phyloP scores from a whole-genome alignment of 23 tunicate genomes.

The Styela clava region DNA sequence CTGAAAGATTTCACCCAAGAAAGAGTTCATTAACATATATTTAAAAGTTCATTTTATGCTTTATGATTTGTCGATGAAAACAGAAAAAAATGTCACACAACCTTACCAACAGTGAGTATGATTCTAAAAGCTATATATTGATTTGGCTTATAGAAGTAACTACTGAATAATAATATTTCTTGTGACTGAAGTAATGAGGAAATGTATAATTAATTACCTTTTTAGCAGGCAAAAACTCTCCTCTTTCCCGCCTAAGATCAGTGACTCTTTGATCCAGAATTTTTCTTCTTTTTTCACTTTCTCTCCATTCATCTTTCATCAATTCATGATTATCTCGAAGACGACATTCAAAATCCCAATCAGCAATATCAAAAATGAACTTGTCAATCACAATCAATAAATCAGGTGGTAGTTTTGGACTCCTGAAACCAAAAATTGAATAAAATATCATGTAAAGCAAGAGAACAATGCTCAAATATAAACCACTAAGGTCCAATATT shows the following conservation, averaged over 20 bases:
- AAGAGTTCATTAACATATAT: too few relatives aligned
- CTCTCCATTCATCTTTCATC: conserved; percentile 90
- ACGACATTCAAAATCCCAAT: conserved; percentile 80
- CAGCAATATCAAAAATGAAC: conserved; percentile 77
- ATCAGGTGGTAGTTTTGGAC: conserved; percentile 82
- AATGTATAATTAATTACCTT: conserved; percentile 74
- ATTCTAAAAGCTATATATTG: too few relatives aligned
- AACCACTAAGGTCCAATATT: too few relatives aligned
- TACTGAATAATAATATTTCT: too few relatives aligned
- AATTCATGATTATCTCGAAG: conserved; percentile 82
- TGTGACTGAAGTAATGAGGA: too few relatives aligned
- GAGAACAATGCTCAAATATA: too few relatives aligned
- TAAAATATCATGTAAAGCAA: not conserved
- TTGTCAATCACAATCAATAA: conserved; percentile 41
- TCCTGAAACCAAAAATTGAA: conserved; percentile 33
- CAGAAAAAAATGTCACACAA: too few relatives aligned
- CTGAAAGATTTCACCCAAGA: too few relatives aligned
- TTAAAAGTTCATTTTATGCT: too few relatives aligned
- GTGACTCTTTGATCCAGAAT: conserved; percentile 82
- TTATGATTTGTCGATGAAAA: too few relatives aligned
- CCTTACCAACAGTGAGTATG: too few relatives aligned
- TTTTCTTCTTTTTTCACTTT: conserved; percentile 71
- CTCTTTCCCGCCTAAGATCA: conserved; percentile 66
- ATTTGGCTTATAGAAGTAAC: too few relatives aligned
- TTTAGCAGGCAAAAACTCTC: conserved; percentile 81